Evolutionary conservation across 2,888 invertebrate species (phyloP).

Genomic region (Brachypalpus laphriformis): DNA sequence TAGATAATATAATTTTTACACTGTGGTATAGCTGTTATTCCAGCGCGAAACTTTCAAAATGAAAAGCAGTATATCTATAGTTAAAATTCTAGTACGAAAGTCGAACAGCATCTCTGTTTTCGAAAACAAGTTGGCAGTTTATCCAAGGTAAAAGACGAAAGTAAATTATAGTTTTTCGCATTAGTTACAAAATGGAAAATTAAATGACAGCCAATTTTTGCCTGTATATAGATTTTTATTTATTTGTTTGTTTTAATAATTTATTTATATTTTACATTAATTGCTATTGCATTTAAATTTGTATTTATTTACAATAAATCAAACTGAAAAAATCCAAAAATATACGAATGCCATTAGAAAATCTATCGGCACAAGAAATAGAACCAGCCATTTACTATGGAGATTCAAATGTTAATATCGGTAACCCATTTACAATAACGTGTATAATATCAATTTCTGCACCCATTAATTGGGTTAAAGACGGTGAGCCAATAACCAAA

Average conservation of each 20-base stretch:
- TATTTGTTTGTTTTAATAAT: not conserved
- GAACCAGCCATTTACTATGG: constrained; percentile 81
- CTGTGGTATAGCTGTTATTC: too few species aligned
- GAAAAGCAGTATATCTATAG: too few species aligned
- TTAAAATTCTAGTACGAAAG: too few species aligned
- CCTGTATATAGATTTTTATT: not conserved
- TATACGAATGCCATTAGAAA: constrained; percentile 75
- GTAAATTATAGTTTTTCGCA: too few species aligned
- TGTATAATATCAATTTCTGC: constrained; percentile 82
- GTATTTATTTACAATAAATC: constrained; percentile 15
- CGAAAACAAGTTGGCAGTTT: too few species aligned
- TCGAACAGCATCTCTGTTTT: too few species aligned
- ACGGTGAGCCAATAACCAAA: constrained; percentile 81
- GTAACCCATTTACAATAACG: constrained; percentile 81
- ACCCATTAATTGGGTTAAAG: constrained; percentile 81
- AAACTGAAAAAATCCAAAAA: not conserved
- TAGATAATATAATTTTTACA: too few species aligned
- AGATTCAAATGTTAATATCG: constrained; percentile 81
- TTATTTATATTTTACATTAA: constrained; percentile 5
- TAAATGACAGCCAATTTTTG: not conserved
- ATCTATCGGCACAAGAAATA: constrained; percentile 78
- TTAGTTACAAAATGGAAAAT: not conserved
- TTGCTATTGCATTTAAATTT: not conserved
- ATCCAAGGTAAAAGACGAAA: too few species aligned
- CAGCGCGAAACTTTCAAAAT: too few species aligned